Percentiles rank a stretch among this genome's conserved stretches.
phyloP scores from a whole-genome alignment of 1,140 invertebrate genomes.

The Penaeus japonicus region DNA sequence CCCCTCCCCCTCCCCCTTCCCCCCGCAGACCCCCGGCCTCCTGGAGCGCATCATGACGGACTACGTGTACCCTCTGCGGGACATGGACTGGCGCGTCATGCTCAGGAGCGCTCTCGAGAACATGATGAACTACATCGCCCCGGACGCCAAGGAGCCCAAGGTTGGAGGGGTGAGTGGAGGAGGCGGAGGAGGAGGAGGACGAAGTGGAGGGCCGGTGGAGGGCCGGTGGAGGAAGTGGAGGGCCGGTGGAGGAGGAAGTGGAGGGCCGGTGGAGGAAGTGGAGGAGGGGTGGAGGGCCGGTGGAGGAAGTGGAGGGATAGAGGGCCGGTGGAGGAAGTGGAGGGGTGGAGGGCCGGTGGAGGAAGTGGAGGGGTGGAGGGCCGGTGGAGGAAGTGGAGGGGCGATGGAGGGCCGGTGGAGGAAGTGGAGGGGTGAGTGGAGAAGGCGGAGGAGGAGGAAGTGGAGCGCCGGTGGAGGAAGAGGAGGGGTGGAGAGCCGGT shows the following conservation, averaged over 20 bases:
- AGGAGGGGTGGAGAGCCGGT: neutral
- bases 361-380: too few species aligned
- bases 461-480: neutral
- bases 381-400: too few species aligned
- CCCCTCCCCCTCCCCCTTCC: neutral
- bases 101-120: neutral
- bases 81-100: conserved; percentile 24
- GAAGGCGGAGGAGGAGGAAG: too few species aligned
- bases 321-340: too few species aligned
- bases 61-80: conserved; percentile 31
- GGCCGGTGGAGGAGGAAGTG: neutral
- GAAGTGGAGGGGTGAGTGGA: too few species aligned
- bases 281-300: too few species aligned
- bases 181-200: neutral
- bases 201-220: neutral
- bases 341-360: too few species aligned
- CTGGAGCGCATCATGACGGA: conserved; percentile 34
- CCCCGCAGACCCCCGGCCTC: neutral
- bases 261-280: neutral
- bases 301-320: too few species aligned
- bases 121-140: conserved; percentile 20
- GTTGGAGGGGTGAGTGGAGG: neutral
- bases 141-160: conserved; percentile 39
- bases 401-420: too few species aligned
- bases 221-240: neutral